A percentile compares a stretch with the other conserved stretches of the same genome.
phyloP scores from a whole-genome alignment of 2,797 vertebrate species.

The Euthynnus affinis region DNA sequence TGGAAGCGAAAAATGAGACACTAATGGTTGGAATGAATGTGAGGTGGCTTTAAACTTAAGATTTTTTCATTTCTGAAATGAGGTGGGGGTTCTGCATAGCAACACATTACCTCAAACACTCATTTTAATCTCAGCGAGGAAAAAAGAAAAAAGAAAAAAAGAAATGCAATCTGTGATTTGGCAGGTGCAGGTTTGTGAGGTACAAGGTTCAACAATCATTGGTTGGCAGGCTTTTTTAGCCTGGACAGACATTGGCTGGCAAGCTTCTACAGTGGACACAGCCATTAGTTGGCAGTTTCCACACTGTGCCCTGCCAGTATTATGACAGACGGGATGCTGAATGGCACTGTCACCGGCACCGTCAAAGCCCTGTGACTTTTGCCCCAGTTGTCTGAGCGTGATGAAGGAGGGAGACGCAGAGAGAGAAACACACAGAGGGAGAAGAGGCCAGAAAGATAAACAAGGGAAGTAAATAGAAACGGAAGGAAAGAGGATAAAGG shows the following conservation, averaged over 20 bases:
- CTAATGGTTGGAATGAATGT: conserved; percentile 26
- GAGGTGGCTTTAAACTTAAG: conserved; percentile 18
- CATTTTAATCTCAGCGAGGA: conserved; percentile 23
- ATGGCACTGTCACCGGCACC: conserved; percentile 45
- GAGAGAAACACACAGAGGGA: conserved; percentile 12
- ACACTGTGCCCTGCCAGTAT: conserved; percentile 55
- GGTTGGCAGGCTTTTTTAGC: conserved; percentile 47
- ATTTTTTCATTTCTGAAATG: not conserved
- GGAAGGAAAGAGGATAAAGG: not conserved
- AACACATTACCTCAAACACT: conserved; percentile 32
- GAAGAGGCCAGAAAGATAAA: conserved; percentile 8
- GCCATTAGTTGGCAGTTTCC: conserved; percentile 63
- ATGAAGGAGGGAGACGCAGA: conserved; percentile 18
- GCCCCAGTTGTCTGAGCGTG: conserved; percentile 64
- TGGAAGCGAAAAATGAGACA: conserved; percentile 11
- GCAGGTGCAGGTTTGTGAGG: conserved; percentile 40
- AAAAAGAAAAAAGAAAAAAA: conserved; percentile 21
- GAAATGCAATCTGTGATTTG: conserved; percentile 49
- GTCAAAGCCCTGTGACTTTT: conserved; percentile 71
- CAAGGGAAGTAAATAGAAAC: not conserved
- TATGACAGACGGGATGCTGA: conserved; percentile 74
- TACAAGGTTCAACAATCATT: conserved; percentile 49
- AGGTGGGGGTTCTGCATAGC: conserved; percentile 35
- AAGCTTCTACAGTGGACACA: conserved; percentile 46
- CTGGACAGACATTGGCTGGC: conserved; percentile 52